phyloP scores from a whole-genome alignment of 2,888 invertebrate species.

The Nasonia oneida region DNA sequence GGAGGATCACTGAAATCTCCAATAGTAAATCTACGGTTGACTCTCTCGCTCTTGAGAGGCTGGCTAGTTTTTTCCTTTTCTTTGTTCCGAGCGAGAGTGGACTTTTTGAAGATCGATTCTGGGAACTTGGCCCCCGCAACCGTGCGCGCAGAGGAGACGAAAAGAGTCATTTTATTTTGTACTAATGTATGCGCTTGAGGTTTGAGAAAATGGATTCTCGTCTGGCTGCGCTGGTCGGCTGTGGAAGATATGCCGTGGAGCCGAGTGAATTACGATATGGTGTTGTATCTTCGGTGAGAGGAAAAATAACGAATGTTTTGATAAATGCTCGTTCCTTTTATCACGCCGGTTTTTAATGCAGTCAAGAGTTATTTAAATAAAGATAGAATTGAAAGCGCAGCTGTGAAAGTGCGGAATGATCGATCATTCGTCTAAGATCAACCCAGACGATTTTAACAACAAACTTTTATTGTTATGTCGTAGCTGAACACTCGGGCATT shows the following conservation, averaged over 20 bases:
- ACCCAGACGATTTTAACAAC: too few species aligned
- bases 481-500: too few species aligned
- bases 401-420: too few species aligned
- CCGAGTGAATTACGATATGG: background rate
- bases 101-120: constrained; percentile 46
- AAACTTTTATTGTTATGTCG: too few species aligned
- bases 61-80: constrained; percentile 3
- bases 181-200: constrained; percentile 41
- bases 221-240: too few species aligned
- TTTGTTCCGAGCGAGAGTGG: background rate
- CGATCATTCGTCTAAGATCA: too few species aligned
- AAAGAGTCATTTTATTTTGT: constrained; percentile 33
- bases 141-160: background rate
- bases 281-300: background rate
- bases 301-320: background rate
- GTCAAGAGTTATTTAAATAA: too few species aligned
- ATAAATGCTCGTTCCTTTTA: too few species aligned
- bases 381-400: too few species aligned
- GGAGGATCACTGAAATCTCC: constrained; percentile 69
- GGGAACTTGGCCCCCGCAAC: constrained; percentile 37
- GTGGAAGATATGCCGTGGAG: background rate
- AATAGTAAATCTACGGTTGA: constrained; percentile 73
- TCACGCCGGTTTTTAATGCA: too few species aligned
- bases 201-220: constrained; percentile 49
- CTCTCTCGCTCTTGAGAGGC: constrained; percentile 30